A percentile compares a stretch with the other conserved stretches of the same genome.
Conservation (phyloP, 37 sponge, comb jelly and placozoan species). For the Cladorhizidae sp. region DNA sequence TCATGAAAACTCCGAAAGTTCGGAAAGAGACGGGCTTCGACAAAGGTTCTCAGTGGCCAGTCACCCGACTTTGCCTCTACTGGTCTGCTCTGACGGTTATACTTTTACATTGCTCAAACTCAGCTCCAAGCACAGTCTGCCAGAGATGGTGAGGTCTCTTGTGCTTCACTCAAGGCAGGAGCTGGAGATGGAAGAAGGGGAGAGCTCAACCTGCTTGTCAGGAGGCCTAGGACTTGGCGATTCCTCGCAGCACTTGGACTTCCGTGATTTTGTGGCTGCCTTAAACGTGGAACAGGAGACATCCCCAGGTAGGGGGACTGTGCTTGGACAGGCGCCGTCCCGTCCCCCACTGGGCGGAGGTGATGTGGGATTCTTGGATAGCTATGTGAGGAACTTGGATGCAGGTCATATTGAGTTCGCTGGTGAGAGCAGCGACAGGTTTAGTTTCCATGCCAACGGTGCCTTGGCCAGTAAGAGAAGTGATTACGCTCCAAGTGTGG, state of each 20-base stretch:
- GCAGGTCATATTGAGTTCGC: conserved; percentile 23
- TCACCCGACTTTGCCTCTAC: conserved; percentile 57
- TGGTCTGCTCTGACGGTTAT: conserved; percentile 80
- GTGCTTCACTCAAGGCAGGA: neutral
- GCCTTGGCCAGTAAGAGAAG: neutral
- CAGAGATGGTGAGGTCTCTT: neutral
- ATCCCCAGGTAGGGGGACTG: too few species aligned
- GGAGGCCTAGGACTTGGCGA: neutral
- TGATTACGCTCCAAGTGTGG: neutral
- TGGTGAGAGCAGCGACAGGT: neutral
- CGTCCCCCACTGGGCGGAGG: neutral
- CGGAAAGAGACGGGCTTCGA: conserved; percentile 51
- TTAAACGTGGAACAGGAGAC: too few species aligned
- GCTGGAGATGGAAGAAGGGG: neutral
- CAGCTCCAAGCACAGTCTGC: neutral
- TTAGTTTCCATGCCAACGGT: neutral
- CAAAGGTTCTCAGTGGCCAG: conserved; percentile 73
- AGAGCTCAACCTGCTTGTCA: neutral
- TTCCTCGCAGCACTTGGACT: neutral
- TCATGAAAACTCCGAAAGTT: conserved; percentile 58
- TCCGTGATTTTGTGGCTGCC: neutral
- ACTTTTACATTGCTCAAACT: conserved; percentile 43
- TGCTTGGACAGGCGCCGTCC: neutral
- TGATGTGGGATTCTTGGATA: neutral
- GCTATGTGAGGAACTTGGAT: neutral